phyloP scores from a whole-genome alignment of 2,113 vertebrate species.

The Neotoma lepida region DNA sequence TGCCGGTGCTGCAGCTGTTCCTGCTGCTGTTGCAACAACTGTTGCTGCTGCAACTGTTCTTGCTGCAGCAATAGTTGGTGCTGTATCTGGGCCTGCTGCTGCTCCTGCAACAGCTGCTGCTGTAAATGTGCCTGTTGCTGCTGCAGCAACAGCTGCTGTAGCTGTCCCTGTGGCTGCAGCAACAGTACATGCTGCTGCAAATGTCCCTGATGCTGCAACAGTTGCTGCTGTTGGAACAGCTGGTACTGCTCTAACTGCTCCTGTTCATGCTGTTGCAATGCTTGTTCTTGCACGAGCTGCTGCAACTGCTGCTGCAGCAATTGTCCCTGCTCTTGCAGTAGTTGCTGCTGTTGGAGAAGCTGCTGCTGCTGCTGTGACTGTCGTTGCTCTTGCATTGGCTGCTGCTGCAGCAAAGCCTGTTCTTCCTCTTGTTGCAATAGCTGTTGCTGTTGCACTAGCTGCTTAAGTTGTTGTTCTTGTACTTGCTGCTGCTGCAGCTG shows the following conservation, averaged over 20 bases:
- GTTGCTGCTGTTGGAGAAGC: neutral
- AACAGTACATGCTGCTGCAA: neutral
- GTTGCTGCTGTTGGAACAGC: neutral
- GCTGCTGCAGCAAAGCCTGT: neutral
- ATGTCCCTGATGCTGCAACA: neutral
- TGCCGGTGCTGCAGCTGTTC: neutral
- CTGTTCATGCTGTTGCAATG: neutral
- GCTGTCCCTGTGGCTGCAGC: neutral
- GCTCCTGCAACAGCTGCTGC: neutral
- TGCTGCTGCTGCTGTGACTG: neutral
- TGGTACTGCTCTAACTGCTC: neutral
- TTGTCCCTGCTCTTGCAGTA: neutral
- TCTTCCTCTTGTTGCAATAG: neutral
- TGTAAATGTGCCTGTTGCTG: neutral
- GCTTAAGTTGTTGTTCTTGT: neutral
- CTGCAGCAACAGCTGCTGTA: neutral
- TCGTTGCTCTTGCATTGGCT: neutral
- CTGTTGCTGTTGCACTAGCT: neutral
- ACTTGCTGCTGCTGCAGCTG: neutral
- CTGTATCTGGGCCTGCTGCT: neutral
- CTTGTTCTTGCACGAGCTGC: neutral
- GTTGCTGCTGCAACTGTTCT: constrained; percentile 10
- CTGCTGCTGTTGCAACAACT: constrained; percentile 33
- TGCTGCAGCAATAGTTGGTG: constrained; percentile 21
- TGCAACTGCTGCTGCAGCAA: neutral